These are phyloP conservation scores for Adoxophyes honmai DNA, from an alignment of 1,140 invertebrate species.

Conservation along the genomic window DNA sequence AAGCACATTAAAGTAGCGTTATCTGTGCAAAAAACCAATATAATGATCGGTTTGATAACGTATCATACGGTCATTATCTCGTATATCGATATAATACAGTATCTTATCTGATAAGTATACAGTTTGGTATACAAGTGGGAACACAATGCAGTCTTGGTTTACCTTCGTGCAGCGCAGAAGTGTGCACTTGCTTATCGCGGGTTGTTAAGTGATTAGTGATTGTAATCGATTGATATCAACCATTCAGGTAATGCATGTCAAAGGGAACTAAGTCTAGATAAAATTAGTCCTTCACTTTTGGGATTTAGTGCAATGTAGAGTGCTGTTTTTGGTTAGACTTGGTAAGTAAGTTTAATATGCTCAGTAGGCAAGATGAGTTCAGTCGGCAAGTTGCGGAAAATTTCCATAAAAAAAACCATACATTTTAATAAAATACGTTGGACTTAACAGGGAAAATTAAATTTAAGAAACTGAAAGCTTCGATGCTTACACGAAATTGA, in stretches of 20 bases:
- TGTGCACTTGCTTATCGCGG: not conserved
- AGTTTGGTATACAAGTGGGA: not conserved
- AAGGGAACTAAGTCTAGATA: not conserved
- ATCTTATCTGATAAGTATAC: conserved; percentile 2
- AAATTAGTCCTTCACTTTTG: not conserved
- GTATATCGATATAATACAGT: not conserved
- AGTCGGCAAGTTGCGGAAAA: no score
- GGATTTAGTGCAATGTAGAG: no score
- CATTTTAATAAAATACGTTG: no score
- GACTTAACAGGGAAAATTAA: no score
- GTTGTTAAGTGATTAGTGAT: not conserved
- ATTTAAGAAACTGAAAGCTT: no score
- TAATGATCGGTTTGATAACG: conserved; percentile 8
- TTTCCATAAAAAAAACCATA: no score
- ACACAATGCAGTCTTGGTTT: not conserved
- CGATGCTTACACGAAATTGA: no score
- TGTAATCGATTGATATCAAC: conserved; percentile 1
- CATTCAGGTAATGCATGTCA: not conserved
- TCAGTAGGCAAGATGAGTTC: no score
- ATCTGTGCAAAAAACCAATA: conserved; percentile 10
- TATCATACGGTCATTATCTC: conserved; percentile 3
- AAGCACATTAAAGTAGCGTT: not conserved
- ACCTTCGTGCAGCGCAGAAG: not conserved
- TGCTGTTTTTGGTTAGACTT: no score
- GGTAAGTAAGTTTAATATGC: no score